Base-by-base conservation (phyloP, 2,113 vertebrate species). In the cattle (Bos taurus) region DNA sequence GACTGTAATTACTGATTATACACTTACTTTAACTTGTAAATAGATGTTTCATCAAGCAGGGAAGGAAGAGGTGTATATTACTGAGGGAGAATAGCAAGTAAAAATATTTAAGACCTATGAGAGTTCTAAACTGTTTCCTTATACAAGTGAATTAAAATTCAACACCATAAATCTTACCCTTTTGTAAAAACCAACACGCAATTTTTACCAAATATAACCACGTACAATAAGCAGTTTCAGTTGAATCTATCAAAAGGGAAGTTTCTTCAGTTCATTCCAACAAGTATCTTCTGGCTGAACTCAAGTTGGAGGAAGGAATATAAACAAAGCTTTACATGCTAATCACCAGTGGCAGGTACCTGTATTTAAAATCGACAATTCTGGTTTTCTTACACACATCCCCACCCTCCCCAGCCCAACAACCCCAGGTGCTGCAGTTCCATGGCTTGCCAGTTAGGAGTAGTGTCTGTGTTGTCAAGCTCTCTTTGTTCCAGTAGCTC, bases 241-340 rank as follows among this genome's bases (percentile, higher is more conserved):
- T 98, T 98, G 98, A 98, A 98, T 97, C 98, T 99, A 99, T 98
- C 97, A 99, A 99, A 99, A 98, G 98, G 96, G 98, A 98, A 98
- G 97, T 98, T 98, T 98, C 98, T 99, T 98, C 98, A 98, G 98
- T 98, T 99, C 98, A 98, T 98, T 99, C 98, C 98, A 98, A 98
- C 98, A 97, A 98, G 91, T 98, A 98, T 98, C 98, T 98, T 98
- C 98, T 98, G 98, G 98, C 88, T 98, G 98, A 98, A 98, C 97
- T 97, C 98, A 98, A 98, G 98, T 93, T 98, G 97, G 96, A 97
- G 87, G 96, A 96, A 85, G 19, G 88, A 97, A 96, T 97, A 98
- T 92, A 97, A 98, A 99, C 98, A 99, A 99, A 99, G 98, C 98
- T 98, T 99, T 98, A 99, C 99, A 99, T 99, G 99, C 99, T 99